Evolutionary conservation across 2,888 invertebrate genomes (phyloP).

Genomic region (Drosophila subquinaria): DNA sequence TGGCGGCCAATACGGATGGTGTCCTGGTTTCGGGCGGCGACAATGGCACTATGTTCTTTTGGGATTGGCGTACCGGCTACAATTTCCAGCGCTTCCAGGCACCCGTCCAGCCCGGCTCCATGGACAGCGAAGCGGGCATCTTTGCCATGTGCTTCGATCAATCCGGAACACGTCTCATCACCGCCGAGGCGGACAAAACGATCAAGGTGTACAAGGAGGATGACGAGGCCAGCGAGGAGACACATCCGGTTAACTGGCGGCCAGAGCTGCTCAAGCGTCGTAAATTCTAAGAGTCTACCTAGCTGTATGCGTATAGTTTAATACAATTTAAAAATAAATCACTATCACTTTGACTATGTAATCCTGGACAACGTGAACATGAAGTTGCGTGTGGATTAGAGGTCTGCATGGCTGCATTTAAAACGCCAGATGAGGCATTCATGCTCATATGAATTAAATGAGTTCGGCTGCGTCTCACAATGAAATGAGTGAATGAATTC

Average conservation of each 20-base stretch:
- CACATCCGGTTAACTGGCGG: slow-evolving; percentile 98
- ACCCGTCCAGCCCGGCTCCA: slow-evolving; percentile 98
- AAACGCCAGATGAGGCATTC: too few relatives aligned
- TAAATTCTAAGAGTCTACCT: slow-evolving; percentile 89
- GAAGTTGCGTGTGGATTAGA: too few relatives aligned
- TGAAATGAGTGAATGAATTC: too few relatives aligned
- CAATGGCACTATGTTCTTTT: slow-evolving; percentile 98
- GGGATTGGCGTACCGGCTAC: slow-evolving; percentile 99
- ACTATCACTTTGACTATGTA: too few relatives aligned
- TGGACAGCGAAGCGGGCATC: slow-evolving; percentile 99
- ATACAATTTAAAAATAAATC: slow-evolving; percentile 9
- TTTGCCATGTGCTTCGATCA: slow-evolving; percentile 98
- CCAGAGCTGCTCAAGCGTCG: slow-evolving; percentile 97
- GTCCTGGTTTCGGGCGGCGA: slow-evolving; percentile 99
- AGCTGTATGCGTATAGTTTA: slow-evolving; percentile 17
- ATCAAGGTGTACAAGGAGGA: slow-evolving; percentile 99
- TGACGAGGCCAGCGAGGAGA: slow-evolving; percentile 97
- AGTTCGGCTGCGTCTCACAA: too few relatives aligned
- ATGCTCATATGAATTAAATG: too few relatives aligned
- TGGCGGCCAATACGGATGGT: slow-evolving; percentile 97
- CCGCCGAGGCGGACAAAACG: slow-evolving; percentile 99
- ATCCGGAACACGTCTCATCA: slow-evolving; percentile 97
- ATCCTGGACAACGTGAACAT: too few relatives aligned
- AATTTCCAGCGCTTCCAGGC: slow-evolving; percentile 98
- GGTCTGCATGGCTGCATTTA: too few relatives aligned